Evolutionary conservation across 2,888 invertebrate genomes (phyloP), one percentile per base, ranked within the genome.

Genomic region (Hipparchia sbordonii): DNA sequence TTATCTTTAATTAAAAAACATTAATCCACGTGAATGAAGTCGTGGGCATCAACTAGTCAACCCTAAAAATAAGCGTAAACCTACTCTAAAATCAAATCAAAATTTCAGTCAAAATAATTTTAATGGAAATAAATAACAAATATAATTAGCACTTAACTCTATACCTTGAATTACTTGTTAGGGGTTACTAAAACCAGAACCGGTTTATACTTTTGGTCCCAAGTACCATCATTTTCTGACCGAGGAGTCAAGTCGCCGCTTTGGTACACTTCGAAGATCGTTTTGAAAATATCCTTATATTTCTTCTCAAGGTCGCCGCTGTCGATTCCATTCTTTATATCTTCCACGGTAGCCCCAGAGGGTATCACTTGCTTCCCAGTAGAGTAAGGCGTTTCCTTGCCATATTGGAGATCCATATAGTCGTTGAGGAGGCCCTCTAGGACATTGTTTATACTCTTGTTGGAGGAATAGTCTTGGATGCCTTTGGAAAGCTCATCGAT

Each of bases 401-500:
- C 89, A 61, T 88, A 91, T 46, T 89, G 89, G 0, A 93, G 81
- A 73, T 92, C 91, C 92, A 93, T 92, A 80, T 81, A 90, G 76
- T 93, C 93, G 57, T 91, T 91, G 0, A 93, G 82, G 9, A 93
- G 77, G 2, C 91, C 89, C 81, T 87, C 89, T 10, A 92, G 82
- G 63, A 91, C 89, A 73, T 87, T 91, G 80, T 87, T 87, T 2
- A 87, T 80, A 57, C 78, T 82, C 0, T 79, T 74, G 5, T 82
- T 85, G 33, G 85, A 84, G 23, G 86, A 83, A n/a, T 84, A 79
- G 75, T 87, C 86, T 57, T 86, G 81, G 67, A 87, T 85, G 2
- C 84, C 90, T 13, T 82, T 78, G 2, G 88, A 85, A 1, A 91
- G 79, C 74, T 91, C 87, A 71, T 87, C 81, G 12, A 91, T 76